Conservation (phyloP, 2,113 vertebrate genomes). For the Urocitellus parryii region DNA sequence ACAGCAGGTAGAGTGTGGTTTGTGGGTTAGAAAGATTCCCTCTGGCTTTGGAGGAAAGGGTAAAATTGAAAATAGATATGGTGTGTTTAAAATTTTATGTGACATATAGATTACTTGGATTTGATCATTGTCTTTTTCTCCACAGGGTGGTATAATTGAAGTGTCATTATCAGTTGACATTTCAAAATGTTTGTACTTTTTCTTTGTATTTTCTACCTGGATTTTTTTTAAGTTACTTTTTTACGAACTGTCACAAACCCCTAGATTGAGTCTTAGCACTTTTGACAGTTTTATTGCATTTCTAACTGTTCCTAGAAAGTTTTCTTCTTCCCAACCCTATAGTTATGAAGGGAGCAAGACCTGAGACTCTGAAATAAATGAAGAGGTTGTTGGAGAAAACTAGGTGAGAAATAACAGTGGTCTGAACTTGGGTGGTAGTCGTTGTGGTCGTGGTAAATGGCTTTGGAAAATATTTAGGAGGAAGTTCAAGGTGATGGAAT, state of each 20-base stretch:
- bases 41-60: background rate
- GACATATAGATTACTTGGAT: background rate
- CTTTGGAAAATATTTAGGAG: background rate
- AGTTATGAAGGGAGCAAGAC: conserved; percentile 10
- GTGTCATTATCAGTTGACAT: background rate
- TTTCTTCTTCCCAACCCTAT: background rate
- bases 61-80: background rate
- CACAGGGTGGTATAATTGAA: background rate
- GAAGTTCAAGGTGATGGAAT: background rate
- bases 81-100: background rate
- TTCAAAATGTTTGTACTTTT: background rate
- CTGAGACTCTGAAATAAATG: conserved; percentile 37
- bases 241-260: conserved; percentile 16
- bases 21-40: background rate
- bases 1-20: background rate
- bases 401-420: background rate
- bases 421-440: background rate
- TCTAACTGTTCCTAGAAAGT: conserved; percentile 39
- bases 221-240: background rate
- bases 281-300: conserved; percentile 58
- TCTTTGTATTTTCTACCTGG: background rate
- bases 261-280: background rate
- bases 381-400: background rate
- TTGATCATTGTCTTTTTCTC: conserved; percentile 1
- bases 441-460: background rate